These are phyloP conservation scores for Cataglyphis rosenhaueri DNA, from an alignment of 2,888 invertebrate species.

Conservation along the genomic window DNA sequence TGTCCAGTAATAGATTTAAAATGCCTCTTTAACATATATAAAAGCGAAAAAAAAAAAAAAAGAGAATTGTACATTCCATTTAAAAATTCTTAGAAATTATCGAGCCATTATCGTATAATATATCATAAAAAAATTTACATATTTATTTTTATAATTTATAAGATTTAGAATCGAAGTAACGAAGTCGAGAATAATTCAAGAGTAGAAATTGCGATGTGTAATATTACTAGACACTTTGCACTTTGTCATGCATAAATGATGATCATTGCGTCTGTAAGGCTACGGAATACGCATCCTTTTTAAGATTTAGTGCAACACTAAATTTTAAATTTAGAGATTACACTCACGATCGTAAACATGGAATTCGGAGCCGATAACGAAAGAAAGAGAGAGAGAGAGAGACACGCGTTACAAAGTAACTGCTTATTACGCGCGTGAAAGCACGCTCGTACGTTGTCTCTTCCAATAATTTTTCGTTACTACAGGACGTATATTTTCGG, in stretches of 20 bases:
- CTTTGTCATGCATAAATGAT: not conserved
- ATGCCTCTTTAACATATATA: not conserved
- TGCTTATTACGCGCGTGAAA: constrained; percentile 27
- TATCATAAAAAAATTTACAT: not conserved
- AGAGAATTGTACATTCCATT: not conserved
- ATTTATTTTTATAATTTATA: not conserved
- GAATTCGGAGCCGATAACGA: not conserved
- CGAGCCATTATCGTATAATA: not conserved
- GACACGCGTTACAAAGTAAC: not conserved
- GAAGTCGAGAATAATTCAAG: not conserved
- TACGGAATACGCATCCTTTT: constrained; percentile 5
- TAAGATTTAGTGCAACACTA: not conserved
- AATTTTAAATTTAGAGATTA: constrained; percentile 26
- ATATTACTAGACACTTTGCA: not conserved
- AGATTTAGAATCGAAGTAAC: not conserved
- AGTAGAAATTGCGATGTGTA: not conserved
- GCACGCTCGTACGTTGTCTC: not conserved
- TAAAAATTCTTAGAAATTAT: not conserved
- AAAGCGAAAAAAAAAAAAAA: not conserved
- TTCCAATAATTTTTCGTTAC: constrained; percentile 29
- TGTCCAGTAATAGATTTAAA: constrained; percentile 18
- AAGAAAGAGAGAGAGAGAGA: not conserved
- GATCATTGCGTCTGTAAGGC: not conserved
- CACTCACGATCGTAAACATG: constrained; percentile 6
- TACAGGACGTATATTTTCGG: not conserved